Percentiles rank a stretch among this genome's conserved stretches.
Evolutionary conservation across 2,888 invertebrate genomes (phyloP).

Genomic region (Agrenia bidenticulata): DNA sequence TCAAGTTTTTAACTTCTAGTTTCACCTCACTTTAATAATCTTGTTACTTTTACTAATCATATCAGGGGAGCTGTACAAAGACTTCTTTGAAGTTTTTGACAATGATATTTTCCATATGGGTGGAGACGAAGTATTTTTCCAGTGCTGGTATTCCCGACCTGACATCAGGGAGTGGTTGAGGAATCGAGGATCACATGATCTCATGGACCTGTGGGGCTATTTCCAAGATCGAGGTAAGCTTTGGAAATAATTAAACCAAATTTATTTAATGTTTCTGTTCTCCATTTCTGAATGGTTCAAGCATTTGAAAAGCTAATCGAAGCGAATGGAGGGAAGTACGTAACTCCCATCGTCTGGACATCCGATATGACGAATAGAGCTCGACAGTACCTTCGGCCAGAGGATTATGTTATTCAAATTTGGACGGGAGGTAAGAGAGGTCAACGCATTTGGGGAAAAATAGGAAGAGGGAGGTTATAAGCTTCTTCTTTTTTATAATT

Average conservation of each 20-base stretch:
- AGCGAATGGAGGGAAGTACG: slow-evolving; percentile 59
- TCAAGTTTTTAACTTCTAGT: background rate
- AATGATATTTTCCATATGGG: slow-evolving; percentile 67
- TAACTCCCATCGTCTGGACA: slow-evolving; percentile 72
- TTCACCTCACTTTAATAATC: slow-evolving; percentile 5
- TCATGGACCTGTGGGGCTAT: slow-evolving; percentile 71
- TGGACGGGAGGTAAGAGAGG: slow-evolving; percentile 52
- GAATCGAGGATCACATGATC: slow-evolving; percentile 63
- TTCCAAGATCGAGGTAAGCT: slow-evolving; percentile 66
- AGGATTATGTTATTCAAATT: slow-evolving; percentile 52
- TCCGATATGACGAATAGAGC: slow-evolving; percentile 71
- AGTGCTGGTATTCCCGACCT: slow-evolving; percentile 73
- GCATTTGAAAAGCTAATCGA: slow-evolving; percentile 65
- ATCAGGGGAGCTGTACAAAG: slow-evolving; percentile 65
- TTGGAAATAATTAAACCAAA: background rate
- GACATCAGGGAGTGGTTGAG: slow-evolving; percentile 70
- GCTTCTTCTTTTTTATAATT: background rate
- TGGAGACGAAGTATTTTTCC: slow-evolving; percentile 57
- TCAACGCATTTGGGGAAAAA: no score
- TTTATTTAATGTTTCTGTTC: background rate
- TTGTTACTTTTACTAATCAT: slow-evolving; percentile 2
- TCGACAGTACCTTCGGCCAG: slow-evolving; percentile 43
- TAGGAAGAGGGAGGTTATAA: background rate
- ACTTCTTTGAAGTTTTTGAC: slow-evolving; percentile 71
- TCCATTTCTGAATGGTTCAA: slow-evolving; percentile 10